Conservation (phyloP, 2,113 vertebrate species). For the Sula dactylatra region DNA sequence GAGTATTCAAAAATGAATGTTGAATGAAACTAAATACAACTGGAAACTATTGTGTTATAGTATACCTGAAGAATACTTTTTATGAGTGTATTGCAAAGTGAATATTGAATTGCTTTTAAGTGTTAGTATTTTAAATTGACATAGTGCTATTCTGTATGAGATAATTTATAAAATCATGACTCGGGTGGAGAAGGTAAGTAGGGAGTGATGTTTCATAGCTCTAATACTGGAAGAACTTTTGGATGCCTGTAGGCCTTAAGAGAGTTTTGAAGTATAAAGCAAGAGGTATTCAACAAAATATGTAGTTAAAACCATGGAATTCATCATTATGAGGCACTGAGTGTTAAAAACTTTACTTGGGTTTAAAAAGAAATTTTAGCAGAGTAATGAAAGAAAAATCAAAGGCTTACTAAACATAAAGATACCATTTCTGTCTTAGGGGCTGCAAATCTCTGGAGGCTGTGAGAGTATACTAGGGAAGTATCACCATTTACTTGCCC, state of each 20-base stretch:
- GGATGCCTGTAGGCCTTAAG: not conserved
- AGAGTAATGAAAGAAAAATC: conserved; percentile 8
- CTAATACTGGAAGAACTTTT: not conserved
- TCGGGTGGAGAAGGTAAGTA: not conserved
- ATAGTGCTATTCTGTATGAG: not conserved
- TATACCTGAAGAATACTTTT: not conserved
- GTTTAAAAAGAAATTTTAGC: not conserved
- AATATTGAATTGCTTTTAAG: not conserved
- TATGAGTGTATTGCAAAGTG: not conserved
- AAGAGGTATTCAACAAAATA: not conserved
- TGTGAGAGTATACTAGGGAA: conserved; percentile 64
- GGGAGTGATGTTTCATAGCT: not conserved
- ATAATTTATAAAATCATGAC: not conserved
- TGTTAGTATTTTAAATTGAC: not conserved
- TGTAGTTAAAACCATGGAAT: not conserved
- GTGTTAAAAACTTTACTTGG: not conserved
- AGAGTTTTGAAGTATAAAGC: not conserved
- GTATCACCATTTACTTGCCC: conserved; percentile 51
- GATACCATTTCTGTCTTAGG: conserved; percentile 66
- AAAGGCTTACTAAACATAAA: conserved; percentile 51
- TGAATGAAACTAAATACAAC: not conserved
- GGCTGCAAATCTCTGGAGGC: conserved; percentile 65
- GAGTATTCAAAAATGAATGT: not conserved
- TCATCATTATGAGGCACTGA: not conserved
- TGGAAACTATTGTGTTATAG: not conserved